Base-by-base conservation (phyloP, 2,888 invertebrate species). In the Leptogaster cylindrica region DNA sequence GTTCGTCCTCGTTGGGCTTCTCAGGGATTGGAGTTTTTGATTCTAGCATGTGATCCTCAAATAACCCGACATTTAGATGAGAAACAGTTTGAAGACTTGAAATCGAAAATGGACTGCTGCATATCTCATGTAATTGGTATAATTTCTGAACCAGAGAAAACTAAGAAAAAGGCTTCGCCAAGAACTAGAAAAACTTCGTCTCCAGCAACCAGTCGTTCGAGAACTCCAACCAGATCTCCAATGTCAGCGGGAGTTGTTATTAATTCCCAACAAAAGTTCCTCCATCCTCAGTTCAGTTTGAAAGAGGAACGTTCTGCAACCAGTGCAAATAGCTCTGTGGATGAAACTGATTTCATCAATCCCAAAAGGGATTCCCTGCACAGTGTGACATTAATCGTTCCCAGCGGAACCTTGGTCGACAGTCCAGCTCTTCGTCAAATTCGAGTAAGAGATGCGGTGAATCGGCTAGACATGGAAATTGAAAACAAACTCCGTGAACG, bases 1-100 rank as follows among this genome's bases (percentile, higher is more conserved):
- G 83, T 90, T 72, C 81, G 92, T 18, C 93, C 93, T 0, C 82
- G 94, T 76, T 95, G 95, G 95, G 94, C 95, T 2, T 88, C 88
- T 76, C 93, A 93, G 77, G 95, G 95, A 0, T 78, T 95, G 63
- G 95, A 95, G 75, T 95, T 93, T 78, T 83, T 96, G 1, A 88
- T 91, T 79, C 84, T 89, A 41, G 91, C 92, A 0, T 93, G 92
- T 76, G 93, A 95, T 75, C 93, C 94, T 0, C 86, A 89, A 72
- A 89, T 93, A 74, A 91, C 94, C 0, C 87, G 87, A 71, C 87
- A 89, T 77, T 82, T 95, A 46, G 86, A 86, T 16, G 91, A 93
- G 41, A 83, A 84, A 20, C 90, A 93, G 75, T 95, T 95, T 77
- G 89, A 92, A 80, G 83, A 87, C 72, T 78, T 95, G 68, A 93